Conservation (phyloP, 1,140 invertebrate genomes). For the Penaeus vannamei region DNA sequence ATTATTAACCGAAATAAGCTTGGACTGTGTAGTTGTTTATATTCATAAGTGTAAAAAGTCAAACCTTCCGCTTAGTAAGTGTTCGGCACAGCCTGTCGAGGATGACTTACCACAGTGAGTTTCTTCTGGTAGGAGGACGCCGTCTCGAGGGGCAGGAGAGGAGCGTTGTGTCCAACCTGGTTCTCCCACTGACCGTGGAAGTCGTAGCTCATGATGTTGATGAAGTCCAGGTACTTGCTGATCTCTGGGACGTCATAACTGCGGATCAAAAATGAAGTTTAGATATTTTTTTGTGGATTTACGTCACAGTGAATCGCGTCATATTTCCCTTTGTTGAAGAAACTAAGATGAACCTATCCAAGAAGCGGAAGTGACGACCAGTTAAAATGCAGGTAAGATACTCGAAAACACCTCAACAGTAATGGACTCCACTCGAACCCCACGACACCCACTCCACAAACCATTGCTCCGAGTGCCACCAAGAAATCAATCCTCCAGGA, state of each 20-base stretch:
- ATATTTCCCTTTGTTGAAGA: neutral
- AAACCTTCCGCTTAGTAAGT: too few species aligned
- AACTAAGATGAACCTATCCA: neutral
- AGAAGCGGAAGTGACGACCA: too few species aligned
- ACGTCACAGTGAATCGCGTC: neutral
- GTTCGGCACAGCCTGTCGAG: too few species aligned
- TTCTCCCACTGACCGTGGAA: conserved; percentile 95
- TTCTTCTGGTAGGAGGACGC: conserved; percentile 92
- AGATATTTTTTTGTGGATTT: neutral
- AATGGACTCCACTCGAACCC: too few species aligned
- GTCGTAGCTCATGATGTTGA: conserved; percentile 96
- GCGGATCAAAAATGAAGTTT: conserved; percentile 41
- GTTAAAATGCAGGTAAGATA: too few species aligned
- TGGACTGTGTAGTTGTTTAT: too few species aligned
- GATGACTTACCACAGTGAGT: conserved; percentile 83
- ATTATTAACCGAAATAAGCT: too few species aligned
- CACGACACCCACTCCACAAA: too few species aligned
- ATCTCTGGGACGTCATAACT: conserved; percentile 94
- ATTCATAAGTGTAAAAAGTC: too few species aligned
- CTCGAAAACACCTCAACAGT: too few species aligned
- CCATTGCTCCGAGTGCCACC: too few species aligned
- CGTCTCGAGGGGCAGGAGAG: conserved; percentile 89
- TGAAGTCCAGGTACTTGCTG: conserved; percentile 93
- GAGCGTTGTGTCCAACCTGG: conserved; percentile 92
- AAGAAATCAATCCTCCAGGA: neutral